Percentiles rank a stretch among this genome's conserved stretches.
Evolutionary conservation across 1,140 invertebrate genomes (phyloP).

Genomic region (Parapsyche elsis): DNA sequence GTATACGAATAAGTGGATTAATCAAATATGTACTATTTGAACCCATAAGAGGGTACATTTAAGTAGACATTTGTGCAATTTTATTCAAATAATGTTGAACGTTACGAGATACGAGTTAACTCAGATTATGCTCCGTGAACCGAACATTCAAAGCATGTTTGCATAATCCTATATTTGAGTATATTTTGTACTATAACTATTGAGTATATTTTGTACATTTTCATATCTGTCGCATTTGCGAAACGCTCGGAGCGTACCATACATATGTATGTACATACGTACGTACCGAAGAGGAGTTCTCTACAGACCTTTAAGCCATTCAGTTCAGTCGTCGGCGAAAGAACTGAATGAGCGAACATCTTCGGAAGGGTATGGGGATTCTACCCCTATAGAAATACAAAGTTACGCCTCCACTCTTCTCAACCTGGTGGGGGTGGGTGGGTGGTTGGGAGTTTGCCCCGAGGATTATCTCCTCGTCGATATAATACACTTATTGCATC

Average conservation of each 20-base stretch:
- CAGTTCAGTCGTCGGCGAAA: background rate
- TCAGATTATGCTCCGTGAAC: too few relatives aligned
- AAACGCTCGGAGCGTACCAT: background rate
- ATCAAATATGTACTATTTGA: too few relatives aligned
- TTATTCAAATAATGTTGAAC: too few relatives aligned
- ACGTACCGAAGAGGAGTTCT: background rate
- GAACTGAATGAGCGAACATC: slow-evolving; percentile 8
- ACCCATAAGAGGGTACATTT: too few relatives aligned
- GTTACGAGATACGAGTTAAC: too few relatives aligned
- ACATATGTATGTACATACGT: background rate
- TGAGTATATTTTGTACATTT: background rate
- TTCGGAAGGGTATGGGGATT: background rate
- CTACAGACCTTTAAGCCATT: background rate
- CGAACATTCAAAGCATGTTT: background rate
- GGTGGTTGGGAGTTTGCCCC: slow-evolving; percentile 11
- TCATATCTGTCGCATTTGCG: background rate
- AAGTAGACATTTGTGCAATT: too few relatives aligned
- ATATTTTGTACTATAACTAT: too few relatives aligned
- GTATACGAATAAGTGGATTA: too few relatives aligned
- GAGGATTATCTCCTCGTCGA: slow-evolving; percentile 26
- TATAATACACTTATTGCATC: slow-evolving; percentile 39
- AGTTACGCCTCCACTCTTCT: too few relatives aligned
- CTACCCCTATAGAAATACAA: too few relatives aligned
- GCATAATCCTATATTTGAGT: background rate
- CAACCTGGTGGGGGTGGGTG: background rate